These are phyloP conservation scores for Nowickia ferox DNA, from an alignment of 2,888 invertebrate species.

Conservation along the genomic window DNA sequence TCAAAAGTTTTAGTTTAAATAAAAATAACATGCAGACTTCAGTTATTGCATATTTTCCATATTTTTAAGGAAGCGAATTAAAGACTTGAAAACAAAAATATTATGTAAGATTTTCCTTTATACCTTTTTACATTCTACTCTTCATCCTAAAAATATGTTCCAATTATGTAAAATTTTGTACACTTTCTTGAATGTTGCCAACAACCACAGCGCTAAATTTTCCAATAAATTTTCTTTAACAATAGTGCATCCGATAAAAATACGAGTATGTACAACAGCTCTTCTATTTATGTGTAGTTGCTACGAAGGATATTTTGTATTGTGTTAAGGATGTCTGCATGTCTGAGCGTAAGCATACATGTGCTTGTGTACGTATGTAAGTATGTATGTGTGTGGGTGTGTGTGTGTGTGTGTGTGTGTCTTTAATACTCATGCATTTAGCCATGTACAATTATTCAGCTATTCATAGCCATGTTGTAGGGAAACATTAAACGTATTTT, in stretches of 20 bases:
- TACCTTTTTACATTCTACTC: not conserved
- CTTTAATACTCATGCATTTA: not conserved
- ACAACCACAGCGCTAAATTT: slow-evolving; percentile 18
- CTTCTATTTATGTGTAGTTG: not conserved
- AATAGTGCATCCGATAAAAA: slow-evolving; percentile 53
- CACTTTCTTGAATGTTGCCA: slow-evolving; percentile 42
- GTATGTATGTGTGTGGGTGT: not conserved
- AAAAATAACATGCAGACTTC: too few relatives aligned
- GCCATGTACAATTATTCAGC: slow-evolving; percentile 30
- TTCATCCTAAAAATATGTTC: slow-evolving; percentile 17
- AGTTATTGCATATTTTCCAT: too few relatives aligned
- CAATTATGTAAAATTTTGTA: slow-evolving; percentile 34
- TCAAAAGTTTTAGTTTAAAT: too few relatives aligned
- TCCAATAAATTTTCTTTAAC: slow-evolving; percentile 40
- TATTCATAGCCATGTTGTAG: slow-evolving; percentile 50
- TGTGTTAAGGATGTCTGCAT: slow-evolving; percentile 54
- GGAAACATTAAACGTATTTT: slow-evolving; percentile 63
- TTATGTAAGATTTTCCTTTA: not conserved
- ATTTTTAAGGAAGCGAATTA: not conserved
- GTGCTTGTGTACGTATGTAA: slow-evolving; percentile 2
- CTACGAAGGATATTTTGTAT: slow-evolving; percentile 45
- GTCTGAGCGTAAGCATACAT: not conserved
- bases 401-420: not conserved
- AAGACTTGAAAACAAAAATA: not conserved
- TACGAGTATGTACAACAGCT: slow-evolving; percentile 5